These are phyloP conservation scores for Nomada ruficornis DNA, from an alignment of 2,888 invertebrate species.

Conservation along the genomic window DNA sequence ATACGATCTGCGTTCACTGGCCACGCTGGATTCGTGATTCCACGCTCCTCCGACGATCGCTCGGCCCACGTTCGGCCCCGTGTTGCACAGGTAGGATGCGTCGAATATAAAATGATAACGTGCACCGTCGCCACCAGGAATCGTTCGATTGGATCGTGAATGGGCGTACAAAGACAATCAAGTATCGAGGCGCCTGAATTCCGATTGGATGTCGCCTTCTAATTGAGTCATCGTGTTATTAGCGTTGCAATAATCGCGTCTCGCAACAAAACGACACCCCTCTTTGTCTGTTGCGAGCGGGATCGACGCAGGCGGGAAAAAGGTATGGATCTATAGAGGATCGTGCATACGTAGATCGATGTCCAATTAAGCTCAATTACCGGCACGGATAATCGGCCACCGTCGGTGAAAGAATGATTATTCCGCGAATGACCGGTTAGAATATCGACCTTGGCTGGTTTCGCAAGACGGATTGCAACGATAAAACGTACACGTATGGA, in stretches of 20 bases:
- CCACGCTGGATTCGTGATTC: conserved; percentile 57
- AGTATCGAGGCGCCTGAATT: conserved; percentile 65
- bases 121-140: conserved; percentile 1
- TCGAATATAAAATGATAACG: conserved; percentile 45
- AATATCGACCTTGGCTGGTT: conserved; percentile 66
- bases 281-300: conserved; percentile 25
- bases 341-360: conserved; percentile 63
- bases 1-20: conserved; percentile 64
- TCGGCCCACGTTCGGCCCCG: conserved; percentile 47
- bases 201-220: conserved; percentile 59
- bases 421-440: conserved; percentile 56
- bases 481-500: conserved; percentile 7
- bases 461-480: conserved; percentile 61
- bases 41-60: conserved; percentile 50
- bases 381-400: conserved; percentile 64
- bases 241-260: conserved; percentile 60
- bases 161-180: conserved; percentile 61
- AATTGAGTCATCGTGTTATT: conserved; percentile 78
- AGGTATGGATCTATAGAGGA: conserved; percentile 11
- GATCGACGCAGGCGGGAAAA: conserved; percentile 6
- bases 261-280: conserved; percentile 27
- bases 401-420: conserved; percentile 69
- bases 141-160: conserved; percentile 21
- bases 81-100: conserved; percentile 28
- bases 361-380: conserved; percentile 74